Evolutionary conservation across 2,888 invertebrate species (phyloP).

Genomic region (Dasypogon diadema): DNA sequence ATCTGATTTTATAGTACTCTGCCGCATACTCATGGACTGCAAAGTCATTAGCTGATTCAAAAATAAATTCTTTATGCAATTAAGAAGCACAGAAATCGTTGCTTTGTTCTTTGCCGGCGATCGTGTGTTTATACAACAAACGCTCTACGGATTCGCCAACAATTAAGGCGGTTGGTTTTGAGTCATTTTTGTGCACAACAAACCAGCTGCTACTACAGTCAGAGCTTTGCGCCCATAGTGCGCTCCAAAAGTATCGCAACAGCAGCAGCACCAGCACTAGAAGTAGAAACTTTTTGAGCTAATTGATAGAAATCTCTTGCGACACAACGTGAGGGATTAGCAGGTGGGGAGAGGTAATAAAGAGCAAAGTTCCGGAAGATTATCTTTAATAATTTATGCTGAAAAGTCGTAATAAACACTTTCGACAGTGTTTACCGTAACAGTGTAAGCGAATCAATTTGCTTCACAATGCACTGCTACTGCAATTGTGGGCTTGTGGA

Average conservation of each 20-base stretch:
- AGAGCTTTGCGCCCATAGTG: not conserved
- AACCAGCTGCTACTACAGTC: not conserved
- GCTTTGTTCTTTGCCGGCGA: too few relatives aligned
- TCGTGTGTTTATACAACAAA: too few relatives aligned
- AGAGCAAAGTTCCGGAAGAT: slow-evolving; percentile 47
- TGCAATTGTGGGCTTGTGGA: slow-evolving; percentile 41
- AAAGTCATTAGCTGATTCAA: too few relatives aligned
- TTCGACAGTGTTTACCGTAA: slow-evolving; percentile 35
- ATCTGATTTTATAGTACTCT: too few relatives aligned
- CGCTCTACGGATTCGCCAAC: too few relatives aligned
- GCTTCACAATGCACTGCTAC: slow-evolving; percentile 4
- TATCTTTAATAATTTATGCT: slow-evolving; percentile 49
- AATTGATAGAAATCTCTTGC: slow-evolving; percentile 40
- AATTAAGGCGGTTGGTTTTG: not conserved
- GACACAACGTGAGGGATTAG: not conserved
- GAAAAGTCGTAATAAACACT: slow-evolving; percentile 40
- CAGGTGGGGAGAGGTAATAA: not conserved
- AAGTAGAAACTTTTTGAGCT: slow-evolving; percentile 9
- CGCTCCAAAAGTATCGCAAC: not conserved
- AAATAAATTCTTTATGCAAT: too few relatives aligned
- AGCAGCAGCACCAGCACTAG: not conserved
- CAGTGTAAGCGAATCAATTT: slow-evolving; percentile 46
- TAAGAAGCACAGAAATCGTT: too few relatives aligned
- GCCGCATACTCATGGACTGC: too few relatives aligned
- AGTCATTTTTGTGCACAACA: not conserved